Evolutionary conservation across 2,888 invertebrate genomes (phyloP).

Genomic region (Apamea epomidion): DNA sequence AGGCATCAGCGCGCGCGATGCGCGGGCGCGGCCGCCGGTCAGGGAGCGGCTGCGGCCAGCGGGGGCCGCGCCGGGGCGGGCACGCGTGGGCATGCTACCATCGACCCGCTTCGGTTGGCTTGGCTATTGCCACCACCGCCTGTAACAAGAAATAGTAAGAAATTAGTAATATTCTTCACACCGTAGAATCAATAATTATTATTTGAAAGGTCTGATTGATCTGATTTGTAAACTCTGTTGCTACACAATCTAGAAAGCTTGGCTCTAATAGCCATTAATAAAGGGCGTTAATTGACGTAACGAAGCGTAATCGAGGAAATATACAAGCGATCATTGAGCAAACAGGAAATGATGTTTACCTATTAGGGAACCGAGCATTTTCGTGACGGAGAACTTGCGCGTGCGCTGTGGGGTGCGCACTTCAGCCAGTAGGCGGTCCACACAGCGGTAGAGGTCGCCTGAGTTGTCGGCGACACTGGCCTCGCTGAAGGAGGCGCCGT

Average conservation of each 20-base stretch:
- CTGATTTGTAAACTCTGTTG: constrained; percentile 1
- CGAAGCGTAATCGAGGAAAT: background rate
- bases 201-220: constrained; percentile 2
- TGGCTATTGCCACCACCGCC: constrained; percentile 83
- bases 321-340: background rate
- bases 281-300: constrained; percentile 15
- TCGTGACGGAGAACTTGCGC: constrained; percentile 94
- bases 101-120: constrained; percentile 84
- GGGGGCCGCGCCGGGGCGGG: constrained; percentile 86
- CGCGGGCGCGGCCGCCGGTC: constrained; percentile 83
- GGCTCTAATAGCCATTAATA: background rate
- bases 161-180: constrained; percentile 3
- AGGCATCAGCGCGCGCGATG: constrained; percentile 87
- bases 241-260: background rate
- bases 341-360: constrained; percentile 78
- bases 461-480: constrained; percentile 96
- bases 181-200: background rate
- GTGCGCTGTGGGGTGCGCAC: constrained; percentile 92
- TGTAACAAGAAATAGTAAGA: constrained; percentile 61
- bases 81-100: constrained; percentile 93
- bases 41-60: constrained; percentile 88
- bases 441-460: constrained; percentile 93
- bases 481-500: constrained; percentile 94
- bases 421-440: constrained; percentile 93
- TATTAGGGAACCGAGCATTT: constrained; percentile 94